Evolutionary conservation across 2,113 vertebrate genomes (phyloP).

Genomic region (Carassius gibelio): DNA sequence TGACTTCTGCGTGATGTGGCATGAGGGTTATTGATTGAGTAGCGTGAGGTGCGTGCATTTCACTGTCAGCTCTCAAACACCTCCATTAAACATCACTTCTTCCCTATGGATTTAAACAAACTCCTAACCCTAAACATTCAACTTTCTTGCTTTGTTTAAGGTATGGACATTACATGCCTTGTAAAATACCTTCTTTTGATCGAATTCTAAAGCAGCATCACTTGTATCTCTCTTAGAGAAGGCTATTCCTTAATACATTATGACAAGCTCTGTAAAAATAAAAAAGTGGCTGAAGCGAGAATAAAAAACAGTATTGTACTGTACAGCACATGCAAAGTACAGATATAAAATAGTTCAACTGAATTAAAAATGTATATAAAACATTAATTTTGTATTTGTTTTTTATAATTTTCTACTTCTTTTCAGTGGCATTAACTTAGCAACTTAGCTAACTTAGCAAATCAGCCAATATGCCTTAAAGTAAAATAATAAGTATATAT

Average conservation of each 20-base stretch:
- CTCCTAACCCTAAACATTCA: not conserved
- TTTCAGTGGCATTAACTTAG: not conserved
- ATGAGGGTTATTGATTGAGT: constrained; percentile 4
- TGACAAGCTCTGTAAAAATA: not conserved
- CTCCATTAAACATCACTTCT: not conserved
- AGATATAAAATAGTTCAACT: not conserved
- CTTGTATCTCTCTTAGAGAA: not conserved
- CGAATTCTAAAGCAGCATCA: not conserved
- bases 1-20: constrained; percentile 16
- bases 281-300: not conserved
- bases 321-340: not conserved
- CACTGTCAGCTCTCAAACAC: not conserved
- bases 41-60: not conserved
- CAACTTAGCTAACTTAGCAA: not conserved
- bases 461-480: not conserved
- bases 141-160: not conserved
- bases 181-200: not conserved
- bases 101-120: not conserved
- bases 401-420: not conserved
- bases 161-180: not conserved
- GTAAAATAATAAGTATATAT: too few species aligned
- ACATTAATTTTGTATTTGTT: not conserved
- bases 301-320: not conserved
- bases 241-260: not conserved
- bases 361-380: not conserved